These are phyloP conservation scores for Galerucella nymphaeae DNA, from an alignment of 2,888 invertebrate genomes.

Conservation along the genomic window DNA sequence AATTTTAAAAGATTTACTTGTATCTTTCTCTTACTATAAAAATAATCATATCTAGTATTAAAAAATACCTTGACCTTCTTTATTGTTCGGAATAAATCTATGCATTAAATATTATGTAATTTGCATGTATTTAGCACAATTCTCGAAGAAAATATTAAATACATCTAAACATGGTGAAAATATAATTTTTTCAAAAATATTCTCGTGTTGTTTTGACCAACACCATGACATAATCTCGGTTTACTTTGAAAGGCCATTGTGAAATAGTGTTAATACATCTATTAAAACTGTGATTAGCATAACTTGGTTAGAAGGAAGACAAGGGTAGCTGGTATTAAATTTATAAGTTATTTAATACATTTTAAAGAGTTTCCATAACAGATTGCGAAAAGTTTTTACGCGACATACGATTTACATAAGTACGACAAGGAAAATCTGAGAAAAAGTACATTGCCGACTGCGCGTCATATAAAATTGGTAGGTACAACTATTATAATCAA, in stretches of 20 bases:
- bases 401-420: too few species aligned
- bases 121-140: slow-evolving; percentile 29
- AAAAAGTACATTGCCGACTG: too few species aligned
- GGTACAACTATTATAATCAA: too few species aligned
- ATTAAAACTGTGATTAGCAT: background rate
- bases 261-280: background rate
- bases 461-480: too few species aligned
- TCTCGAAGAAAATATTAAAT: slow-evolving; percentile 10
- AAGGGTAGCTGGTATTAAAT: background rate
- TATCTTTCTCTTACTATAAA: background rate
- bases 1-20: background rate
- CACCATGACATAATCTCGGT: slow-evolving; percentile 27
- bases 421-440: too few species aligned
- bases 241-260: slow-evolving; percentile 25
- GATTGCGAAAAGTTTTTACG: too few species aligned
- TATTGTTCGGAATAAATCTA: background rate
- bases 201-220: slow-evolving; percentile 16
- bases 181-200: slow-evolving; percentile 18
- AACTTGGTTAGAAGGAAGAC: background rate
- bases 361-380: too few species aligned
- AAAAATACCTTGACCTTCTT: background rate
- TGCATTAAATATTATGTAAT: slow-evolving; percentile 12
- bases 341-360: too few species aligned
- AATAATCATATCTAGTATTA: background rate
- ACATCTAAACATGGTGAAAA: slow-evolving; percentile 12